Evolutionary conservation across 2,888 invertebrate genomes (phyloP).

Genomic region (Andrena chrysosceles): DNA sequence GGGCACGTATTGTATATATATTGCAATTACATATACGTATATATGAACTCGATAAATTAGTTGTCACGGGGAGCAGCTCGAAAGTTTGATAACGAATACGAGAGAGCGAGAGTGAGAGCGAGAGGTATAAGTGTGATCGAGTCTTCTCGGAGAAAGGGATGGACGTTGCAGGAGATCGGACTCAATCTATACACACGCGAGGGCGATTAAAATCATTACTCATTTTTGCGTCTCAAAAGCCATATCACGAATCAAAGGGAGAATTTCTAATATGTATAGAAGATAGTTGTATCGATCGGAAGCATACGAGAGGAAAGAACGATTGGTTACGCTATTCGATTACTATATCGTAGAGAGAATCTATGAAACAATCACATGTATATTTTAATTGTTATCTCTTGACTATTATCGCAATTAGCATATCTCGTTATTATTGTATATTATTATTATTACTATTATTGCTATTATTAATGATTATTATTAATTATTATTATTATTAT

Average conservation of each 20-base stretch:
- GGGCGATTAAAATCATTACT: conserved; percentile 70
- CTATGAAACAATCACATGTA: conserved; percentile 72
- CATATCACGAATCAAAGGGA: conserved; percentile 79
- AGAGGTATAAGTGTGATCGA: conserved; percentile 4
- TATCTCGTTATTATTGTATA: conserved; percentile 80
- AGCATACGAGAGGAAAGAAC: conserved; percentile 42
- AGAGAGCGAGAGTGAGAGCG: conserved; percentile 10
- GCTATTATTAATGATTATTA: conserved; percentile 56
- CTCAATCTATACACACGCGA: conserved; percentile 15
- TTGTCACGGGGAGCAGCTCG: conserved; percentile 30
- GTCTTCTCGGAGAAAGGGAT: conserved; percentile 19
- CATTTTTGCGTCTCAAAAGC: conserved; percentile 69
- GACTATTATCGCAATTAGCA: conserved; percentile 76
- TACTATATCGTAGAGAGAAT: conserved; percentile 70
- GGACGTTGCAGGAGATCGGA: conserved; percentile 36
- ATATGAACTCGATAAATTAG: conserved; percentile 60
- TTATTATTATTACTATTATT: conserved; percentile 74
- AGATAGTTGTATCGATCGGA: conserved; percentile 51
- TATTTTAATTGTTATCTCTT: conserved; percentile 81
- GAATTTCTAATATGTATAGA: conserved; percentile 71
- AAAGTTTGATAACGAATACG: conserved; percentile 52
- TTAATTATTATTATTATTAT: conserved; percentile 51
- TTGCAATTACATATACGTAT: conserved; percentile 50
- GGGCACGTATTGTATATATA: conserved; percentile 63
- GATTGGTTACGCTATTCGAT: conserved; percentile 71